Evolutionary conservation across 2,888 invertebrate species (phyloP).

Genomic region (Andrena marginata): DNA sequence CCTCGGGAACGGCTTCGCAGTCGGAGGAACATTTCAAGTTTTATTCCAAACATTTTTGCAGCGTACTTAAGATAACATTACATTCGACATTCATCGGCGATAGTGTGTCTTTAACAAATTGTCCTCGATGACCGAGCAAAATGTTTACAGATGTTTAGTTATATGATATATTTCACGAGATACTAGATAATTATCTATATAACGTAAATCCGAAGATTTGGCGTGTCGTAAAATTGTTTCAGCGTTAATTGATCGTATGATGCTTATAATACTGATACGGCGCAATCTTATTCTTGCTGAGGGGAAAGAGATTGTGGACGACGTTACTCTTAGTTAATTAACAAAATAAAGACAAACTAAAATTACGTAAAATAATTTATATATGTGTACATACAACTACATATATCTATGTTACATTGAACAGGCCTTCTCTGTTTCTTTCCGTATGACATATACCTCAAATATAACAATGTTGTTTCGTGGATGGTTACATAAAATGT

Average conservation of each 20-base stretch:
- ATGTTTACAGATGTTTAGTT: background rate
- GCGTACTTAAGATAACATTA: constrained; percentile 35
- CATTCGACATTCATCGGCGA: constrained; percentile 3
- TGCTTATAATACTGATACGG: constrained; percentile 29
- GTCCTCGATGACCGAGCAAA: constrained; percentile 9
- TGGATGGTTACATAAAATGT: constrained; percentile 40
- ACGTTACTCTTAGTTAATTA: constrained; percentile 5
- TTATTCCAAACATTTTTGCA: constrained; percentile 19
- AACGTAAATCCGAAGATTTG: constrained; percentile 1
- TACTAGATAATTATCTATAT: background rate
- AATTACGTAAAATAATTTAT: constrained; percentile 82
- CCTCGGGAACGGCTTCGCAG: background rate
- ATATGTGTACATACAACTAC: constrained; percentile 74
- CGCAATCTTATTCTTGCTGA: constrained; percentile 10
- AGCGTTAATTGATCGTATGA: constrained; percentile 4
- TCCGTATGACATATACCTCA: constrained; percentile 47
- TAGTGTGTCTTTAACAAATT: constrained; percentile 13
- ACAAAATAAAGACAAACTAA: constrained; percentile 73
- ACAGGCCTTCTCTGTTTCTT: constrained; percentile 69
- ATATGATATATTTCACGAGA: constrained; percentile 8
- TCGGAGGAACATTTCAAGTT: constrained; percentile 28
- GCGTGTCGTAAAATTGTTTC: constrained; percentile 2
- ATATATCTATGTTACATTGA: constrained; percentile 77
- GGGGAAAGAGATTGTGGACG: constrained; percentile 15
- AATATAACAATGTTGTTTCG: constrained; percentile 32